Percentiles rank a stretch among this genome's conserved stretches.
Evolutionary conservation across 1,140 invertebrate species (phyloP).

Genomic region (Sitobion miscanthi): DNA sequence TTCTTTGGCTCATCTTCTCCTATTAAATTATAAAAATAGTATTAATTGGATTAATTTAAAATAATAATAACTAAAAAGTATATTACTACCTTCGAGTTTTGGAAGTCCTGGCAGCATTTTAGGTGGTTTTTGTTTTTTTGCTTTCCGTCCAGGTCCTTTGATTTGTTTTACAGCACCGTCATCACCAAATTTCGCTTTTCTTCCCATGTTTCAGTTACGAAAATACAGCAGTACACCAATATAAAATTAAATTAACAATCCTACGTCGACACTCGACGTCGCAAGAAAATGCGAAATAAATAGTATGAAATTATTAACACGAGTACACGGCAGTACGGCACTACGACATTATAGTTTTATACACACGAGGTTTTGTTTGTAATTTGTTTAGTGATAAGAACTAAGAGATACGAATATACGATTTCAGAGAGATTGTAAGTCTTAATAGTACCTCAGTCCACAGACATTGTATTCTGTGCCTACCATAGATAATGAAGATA

Average conservation of each 20-base stretch:
- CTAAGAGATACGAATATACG: neutral
- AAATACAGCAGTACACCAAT: neutral
- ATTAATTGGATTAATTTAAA: neutral
- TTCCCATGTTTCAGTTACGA: constrained; percentile 72
- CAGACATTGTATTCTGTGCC: too few species aligned
- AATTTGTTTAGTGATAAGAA: neutral
- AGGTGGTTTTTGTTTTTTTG: constrained; percentile 83
- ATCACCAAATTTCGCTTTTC: constrained; percentile 80
- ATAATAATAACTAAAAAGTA: constrained; percentile 44
- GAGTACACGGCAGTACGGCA: neutral
- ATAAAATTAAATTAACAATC: neutral
- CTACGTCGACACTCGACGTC: neutral
- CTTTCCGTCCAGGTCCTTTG: constrained; percentile 82
- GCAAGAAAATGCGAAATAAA: neutral
- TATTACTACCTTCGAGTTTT: constrained; percentile 65
- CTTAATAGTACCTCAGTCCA: too few species aligned
- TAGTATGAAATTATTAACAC: neutral
- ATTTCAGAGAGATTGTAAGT: neutral
- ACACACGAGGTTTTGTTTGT: constrained; percentile 48
- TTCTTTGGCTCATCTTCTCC: constrained; percentile 65
- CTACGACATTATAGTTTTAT: neutral
- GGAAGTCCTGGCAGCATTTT: constrained; percentile 67
- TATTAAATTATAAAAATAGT: constrained; percentile 58
- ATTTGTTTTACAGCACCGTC: constrained; percentile 69
- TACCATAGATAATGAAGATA: too few species aligned